Evolutionary conservation across 2,888 invertebrate genomes (phyloP), one percentile per base, ranked within the genome.

Genomic region (Phyto melanocephala): DNA sequence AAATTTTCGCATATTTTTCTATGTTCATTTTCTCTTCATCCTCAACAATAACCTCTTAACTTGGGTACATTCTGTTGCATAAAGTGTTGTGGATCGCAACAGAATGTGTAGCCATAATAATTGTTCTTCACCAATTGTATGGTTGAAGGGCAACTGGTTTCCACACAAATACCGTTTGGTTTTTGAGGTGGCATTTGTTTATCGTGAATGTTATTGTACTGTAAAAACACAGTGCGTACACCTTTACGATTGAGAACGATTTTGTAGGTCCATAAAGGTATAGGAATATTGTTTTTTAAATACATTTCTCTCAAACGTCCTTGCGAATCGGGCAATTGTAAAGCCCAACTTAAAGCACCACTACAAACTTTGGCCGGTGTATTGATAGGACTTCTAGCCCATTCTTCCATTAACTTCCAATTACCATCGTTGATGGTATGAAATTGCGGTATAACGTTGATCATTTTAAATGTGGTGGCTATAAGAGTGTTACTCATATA

Each of bases 401-500:
- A 88, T 0, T 76, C 79, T 87, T 93, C 93, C 40, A 92, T 86
- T 0, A 82, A 76, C 42, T 91, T 88, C 93, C 93, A 93, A 86
- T 93, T 93, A 7, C 92, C 91, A 0, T 88, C 92, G 84, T 94
- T 94, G 85, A 93, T 92, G 0, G 89, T 90, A 84, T 91, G 90
- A 92, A 92, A 93, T 83, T 93, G 92, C 0, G 93, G 92, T 1
- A 92, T 91, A 0, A 89, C 90, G 85, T 93, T 93, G 0, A 92
- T 87, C 85, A 91, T 92, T 81, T 92, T 92, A 86, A 91, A 92
- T 1, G 92, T 92, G 0, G 91, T 90, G 15, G 87, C 86, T 71
- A 92, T 92, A 70, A 92, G 90, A 1, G 87, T 83, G 0, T 87
- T 90, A 78, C 89, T 92, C 28, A 92, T 88, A 79, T 91, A 91